These are phyloP conservation scores for Smittia aterrima DNA, from an alignment of 2,888 invertebrate species.

Conservation along the genomic window DNA sequence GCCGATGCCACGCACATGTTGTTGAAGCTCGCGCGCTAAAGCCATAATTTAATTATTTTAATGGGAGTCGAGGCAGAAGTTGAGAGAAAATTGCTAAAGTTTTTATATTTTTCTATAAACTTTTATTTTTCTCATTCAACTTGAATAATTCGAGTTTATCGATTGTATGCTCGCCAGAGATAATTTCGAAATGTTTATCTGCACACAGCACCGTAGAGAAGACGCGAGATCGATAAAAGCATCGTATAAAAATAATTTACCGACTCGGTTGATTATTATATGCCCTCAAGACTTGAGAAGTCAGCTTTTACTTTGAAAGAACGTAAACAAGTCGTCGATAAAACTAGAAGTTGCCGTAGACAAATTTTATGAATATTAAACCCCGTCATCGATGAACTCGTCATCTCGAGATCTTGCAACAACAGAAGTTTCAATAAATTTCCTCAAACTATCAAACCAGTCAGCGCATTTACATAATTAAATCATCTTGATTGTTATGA, in stretches of 20 bases:
- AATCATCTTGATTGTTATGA: constrained; percentile 39
- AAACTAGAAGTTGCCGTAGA: background rate
- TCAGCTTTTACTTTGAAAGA: background rate
- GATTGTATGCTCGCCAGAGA: background rate
- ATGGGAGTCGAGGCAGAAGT: constrained; percentile 3
- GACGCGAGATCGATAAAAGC: background rate
- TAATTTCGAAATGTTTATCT: background rate
- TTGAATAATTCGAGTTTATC: background rate
- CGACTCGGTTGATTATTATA: background rate
- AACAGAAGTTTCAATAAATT: background rate
- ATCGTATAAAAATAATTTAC: constrained; percentile 13
- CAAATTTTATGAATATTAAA: no score
- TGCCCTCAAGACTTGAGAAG: background rate
- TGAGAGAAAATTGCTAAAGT: background rate
- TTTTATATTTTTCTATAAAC: background rate
- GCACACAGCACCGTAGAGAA: background rate
- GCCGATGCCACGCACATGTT: background rate
- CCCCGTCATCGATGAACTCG: no score
- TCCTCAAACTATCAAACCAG: constrained; percentile 24
- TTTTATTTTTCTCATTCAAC: no score
- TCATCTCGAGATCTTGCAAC: no score
- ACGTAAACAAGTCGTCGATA: background rate
- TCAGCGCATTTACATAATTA: constrained; percentile 39
- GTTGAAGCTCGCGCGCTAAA: background rate
- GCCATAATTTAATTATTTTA: background rate